Evolutionary conservation across 2,888 invertebrate species (phyloP).

Genomic region (Tipula confusa): DNA sequence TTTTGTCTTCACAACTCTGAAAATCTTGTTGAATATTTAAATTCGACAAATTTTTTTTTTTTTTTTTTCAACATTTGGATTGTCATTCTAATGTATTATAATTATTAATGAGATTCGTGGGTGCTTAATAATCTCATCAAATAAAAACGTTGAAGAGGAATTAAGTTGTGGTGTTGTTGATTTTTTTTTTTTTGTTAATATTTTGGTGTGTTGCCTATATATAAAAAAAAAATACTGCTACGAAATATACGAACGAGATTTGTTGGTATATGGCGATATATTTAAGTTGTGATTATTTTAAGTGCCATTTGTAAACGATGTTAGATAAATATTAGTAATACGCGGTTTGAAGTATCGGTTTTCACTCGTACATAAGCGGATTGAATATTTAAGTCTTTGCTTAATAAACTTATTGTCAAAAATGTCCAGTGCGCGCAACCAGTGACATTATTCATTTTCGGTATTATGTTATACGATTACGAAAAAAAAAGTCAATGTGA

Average conservation of each 20-base stretch:
- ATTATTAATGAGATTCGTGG: constrained; percentile 25
- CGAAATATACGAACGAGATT: not conserved
- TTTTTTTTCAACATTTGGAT: not conserved
- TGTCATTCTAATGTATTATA: constrained; percentile 25
- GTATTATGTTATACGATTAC: not conserved
- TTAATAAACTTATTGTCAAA: not conserved
- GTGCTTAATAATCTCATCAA: constrained; percentile 25
- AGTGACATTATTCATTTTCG: not conserved
- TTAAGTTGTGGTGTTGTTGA: constrained; percentile 20
- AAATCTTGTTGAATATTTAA: constrained; percentile 25
- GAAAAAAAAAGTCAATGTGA: not conserved
- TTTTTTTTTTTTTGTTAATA: not conserved
- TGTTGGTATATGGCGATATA: not conserved
- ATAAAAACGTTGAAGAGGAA: constrained; percentile 25
- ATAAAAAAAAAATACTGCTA: not conserved
- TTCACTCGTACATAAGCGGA: not conserved
- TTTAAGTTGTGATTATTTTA: not conserved
- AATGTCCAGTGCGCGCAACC: not conserved
- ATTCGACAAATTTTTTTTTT: not conserved
- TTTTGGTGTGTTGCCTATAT: constrained; percentile 5
- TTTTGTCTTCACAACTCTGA: constrained; percentile 14
- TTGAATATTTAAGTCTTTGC: not conserved
- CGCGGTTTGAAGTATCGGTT: not conserved
- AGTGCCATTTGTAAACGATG: constrained; percentile 20
- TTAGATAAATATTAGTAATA: constrained; percentile 3